Conservation (phyloP, 2,888 invertebrate species). For the Machimus rusticus region DNA sequence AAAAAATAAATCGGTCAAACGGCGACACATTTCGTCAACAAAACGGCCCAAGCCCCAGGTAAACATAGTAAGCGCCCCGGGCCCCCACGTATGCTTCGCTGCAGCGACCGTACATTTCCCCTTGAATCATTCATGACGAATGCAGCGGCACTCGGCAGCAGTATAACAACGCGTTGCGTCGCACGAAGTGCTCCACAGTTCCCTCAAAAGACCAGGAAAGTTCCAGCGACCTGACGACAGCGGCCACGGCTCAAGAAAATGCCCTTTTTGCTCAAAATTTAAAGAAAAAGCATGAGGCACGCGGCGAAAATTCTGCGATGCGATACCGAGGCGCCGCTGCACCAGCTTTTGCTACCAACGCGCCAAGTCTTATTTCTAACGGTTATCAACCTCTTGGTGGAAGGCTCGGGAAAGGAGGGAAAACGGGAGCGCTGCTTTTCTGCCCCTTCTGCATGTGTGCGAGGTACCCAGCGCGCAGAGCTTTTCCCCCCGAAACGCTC, state of each 20-base stretch:
- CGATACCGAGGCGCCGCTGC: neutral
- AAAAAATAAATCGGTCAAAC: neutral
- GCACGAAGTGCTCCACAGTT: neutral
- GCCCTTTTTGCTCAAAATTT: neutral
- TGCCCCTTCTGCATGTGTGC: neutral
- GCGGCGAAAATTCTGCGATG: neutral
- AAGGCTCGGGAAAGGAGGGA: neutral
- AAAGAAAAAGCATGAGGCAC: neutral
- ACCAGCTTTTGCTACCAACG: neutral
- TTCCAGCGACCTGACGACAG: neutral
- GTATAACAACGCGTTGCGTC: neutral
- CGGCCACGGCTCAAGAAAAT: neutral
- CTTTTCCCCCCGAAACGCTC: neutral
- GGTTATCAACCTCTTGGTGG: neutral
- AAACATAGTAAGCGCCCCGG: neutral
- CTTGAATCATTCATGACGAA: neutral
- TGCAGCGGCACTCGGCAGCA: neutral
- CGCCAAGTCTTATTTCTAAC: neutral
- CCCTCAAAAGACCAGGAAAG: neutral
- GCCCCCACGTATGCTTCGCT: neutral
- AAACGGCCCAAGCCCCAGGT: neutral
- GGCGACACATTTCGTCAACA: neutral
- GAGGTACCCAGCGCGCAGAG: neutral
- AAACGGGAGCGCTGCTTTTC: neutral
- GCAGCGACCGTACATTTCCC: neutral